Conservation (phyloP, 2,113 vertebrate species). For the Telmatochromis bifrenatus region DNA sequence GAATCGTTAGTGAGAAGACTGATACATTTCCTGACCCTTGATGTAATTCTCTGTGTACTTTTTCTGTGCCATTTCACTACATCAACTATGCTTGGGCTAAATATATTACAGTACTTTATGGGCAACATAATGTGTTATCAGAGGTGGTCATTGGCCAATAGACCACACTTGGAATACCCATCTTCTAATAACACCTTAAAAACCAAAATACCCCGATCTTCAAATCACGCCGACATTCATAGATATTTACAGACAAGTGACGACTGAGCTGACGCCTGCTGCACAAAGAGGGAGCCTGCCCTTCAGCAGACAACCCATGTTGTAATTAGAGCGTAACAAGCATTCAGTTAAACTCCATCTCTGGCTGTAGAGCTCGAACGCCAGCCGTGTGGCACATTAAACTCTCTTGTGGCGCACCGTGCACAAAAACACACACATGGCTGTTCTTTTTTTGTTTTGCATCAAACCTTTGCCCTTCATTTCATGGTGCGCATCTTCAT, state of each 20-base stretch:
- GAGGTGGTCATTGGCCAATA: neutral
- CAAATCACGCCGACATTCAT: neutral
- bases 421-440: neutral
- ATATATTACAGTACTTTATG: neutral
- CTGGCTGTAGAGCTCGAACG: neutral
- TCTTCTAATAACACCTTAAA: neutral
- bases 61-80: neutral
- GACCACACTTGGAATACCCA: neutral
- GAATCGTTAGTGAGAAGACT: neutral
- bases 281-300: neutral
- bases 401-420: rapidly evolving
- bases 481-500: rapidly evolving
- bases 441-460: neutral
- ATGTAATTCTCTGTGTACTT: neutral
- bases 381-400: neutral
- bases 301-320: neutral
- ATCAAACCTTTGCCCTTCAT: neutral
- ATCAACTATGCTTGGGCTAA: neutral
- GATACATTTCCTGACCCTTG: neutral
- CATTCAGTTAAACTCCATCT: neutral
- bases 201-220: neutral
- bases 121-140: neutral
- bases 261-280: neutral
- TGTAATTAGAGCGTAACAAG: neutral
- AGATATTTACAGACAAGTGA: neutral